Base-by-base conservation (phyloP, 2,888 invertebrate species). In the Reticulitermes lucifugus region DNA sequence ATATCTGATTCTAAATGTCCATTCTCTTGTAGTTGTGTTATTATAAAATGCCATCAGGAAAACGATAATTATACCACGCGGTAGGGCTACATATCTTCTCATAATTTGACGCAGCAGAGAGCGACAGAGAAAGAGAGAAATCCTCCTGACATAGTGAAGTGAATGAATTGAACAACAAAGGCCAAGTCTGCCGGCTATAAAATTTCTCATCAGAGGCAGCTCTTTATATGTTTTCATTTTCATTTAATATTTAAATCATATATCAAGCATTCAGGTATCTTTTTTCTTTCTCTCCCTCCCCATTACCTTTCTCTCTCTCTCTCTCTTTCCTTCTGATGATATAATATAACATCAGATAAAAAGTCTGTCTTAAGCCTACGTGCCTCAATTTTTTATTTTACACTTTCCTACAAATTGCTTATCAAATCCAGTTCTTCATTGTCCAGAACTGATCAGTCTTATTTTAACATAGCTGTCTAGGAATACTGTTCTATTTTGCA, bases 61-160 rank as follows among this genome's bases (percentile, higher is more conserved):
- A 81, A 81, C 70, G 81, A 70, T 81, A 81, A 81, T 81, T 81
- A 81, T 43, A 77, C 81, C 46, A 55, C 25, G 81, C 81, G 81
- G 81, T 81, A 65, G 81, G 81, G 81, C 81, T 81, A 25, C 70
- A 70, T 25, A 46, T 81, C 81, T 81, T 81, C 81, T 43, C 81
- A 81, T 81, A 81, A 81, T 81, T 81, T 81, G 81, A 81, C 70
- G 81, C 81, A 81, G 41, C 81, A 81, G 25, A 60, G n/a, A 65
- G n/a, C 4, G 12, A 65, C 0, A 65, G n/a, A 65, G n/a, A 65
- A 9, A 65, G 9, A 25, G n/a, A 65, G 35, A 70, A 25, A 81
- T 70, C 70, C 18, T 81, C 43, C 43, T 81, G 81, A 70, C 65
- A 25, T 70, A 46, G 43, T 77, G 77, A 77, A 77, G 77, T 77